Base-by-base conservation (phyloP, 1,140 invertebrate species). In the Drosophila repletoides region DNA sequence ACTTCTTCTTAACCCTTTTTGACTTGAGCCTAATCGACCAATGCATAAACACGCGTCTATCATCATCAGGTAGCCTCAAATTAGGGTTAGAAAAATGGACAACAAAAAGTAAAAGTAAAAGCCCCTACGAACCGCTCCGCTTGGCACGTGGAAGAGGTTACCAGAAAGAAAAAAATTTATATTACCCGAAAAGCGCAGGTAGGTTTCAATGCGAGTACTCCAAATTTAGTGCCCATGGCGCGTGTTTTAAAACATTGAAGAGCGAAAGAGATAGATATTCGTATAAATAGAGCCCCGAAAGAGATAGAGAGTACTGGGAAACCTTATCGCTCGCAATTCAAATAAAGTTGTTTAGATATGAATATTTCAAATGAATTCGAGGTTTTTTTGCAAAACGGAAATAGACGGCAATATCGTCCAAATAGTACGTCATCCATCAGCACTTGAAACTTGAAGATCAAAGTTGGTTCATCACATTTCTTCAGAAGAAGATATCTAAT, bases 291-390 rank as follows among this genome's bases (percentile, higher is more conserved):
- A 15, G 17, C 14, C n/a, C n/a, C n/a, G 17, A 22, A 12, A 9
- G 21, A 10, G 15, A 3, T 17, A 43, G 19, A 5, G 22, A 28
- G 24, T 66, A 56, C 28, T 7, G 28, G 9, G 63, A 48, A 71
- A 12, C 26, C 65, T 79, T 79, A 79, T 79, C 65, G 45, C 36
- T 7, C 26, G 12, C 7, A 51, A 46, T 59, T 60, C 21, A 59
- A 60, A 59, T 59, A 65, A 31, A 5, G 5, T 49, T 49, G 5
- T 21, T 2, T 3, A 31, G 61, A 61, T 52, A 59, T 51, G 40
- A 51, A n/a, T 19, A 64, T 60, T 80, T 75, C 76, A 59, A 61
- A 36, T 71, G 76, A 79, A 74, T 60, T 74, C 46, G 4, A 28
- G 38, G 26, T 52, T 56, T 56, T 56, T 56, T 28, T 10, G 43